A percentile compares a stretch with the other conserved stretches of the same genome.
Evolutionary conservation across 2,797 vertebrate species (phyloP).

Genomic region (Apogon talboti): DNA sequence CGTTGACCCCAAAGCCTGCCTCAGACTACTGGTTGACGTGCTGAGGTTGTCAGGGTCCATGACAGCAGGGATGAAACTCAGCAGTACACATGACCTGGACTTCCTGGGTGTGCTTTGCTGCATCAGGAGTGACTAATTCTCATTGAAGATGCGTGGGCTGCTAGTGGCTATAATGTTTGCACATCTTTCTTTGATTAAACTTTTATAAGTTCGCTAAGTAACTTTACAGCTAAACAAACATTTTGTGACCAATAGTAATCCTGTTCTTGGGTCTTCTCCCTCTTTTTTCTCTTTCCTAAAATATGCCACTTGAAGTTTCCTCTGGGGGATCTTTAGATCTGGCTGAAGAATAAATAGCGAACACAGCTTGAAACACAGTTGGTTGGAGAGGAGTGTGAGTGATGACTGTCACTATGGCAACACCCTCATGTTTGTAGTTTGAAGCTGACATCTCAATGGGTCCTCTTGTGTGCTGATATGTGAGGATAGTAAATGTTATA

Average conservation of each 20-base stretch:
- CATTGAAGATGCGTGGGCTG: constrained; percentile 29
- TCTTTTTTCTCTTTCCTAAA: constrained; percentile 64
- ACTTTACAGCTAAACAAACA: constrained; percentile 67
- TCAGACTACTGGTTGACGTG: constrained; percentile 63
- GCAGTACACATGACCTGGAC: constrained; percentile 44
- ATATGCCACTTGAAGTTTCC: constrained; percentile 62
- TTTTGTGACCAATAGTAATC: constrained; percentile 67
- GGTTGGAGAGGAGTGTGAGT: constrained; percentile 70
- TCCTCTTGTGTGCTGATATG: constrained; percentile 76
- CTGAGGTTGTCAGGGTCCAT: constrained; percentile 62
- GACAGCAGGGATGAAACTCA: constrained; percentile 58
- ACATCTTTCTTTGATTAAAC: constrained; percentile 51
- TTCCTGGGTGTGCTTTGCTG: constrained; percentile 56
- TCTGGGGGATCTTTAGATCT: constrained; percentile 73
- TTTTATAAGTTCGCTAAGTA: constrained; percentile 42
- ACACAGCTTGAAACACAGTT: constrained; percentile 69
- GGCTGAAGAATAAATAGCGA: constrained; percentile 68
- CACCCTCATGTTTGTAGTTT: constrained; percentile 77
- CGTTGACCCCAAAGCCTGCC: constrained; percentile 66
- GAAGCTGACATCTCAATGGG: constrained; percentile 73
- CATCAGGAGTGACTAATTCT: constrained; percentile 34
- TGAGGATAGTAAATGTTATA: constrained; percentile 77
- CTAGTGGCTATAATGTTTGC: constrained; percentile 26
- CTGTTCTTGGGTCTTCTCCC: constrained; percentile 50
- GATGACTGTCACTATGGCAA: constrained; percentile 81